These are phyloP conservation scores for Henicopernis longicauda DNA, from an alignment of 2,113 vertebrate species.

Conservation along the genomic window DNA sequence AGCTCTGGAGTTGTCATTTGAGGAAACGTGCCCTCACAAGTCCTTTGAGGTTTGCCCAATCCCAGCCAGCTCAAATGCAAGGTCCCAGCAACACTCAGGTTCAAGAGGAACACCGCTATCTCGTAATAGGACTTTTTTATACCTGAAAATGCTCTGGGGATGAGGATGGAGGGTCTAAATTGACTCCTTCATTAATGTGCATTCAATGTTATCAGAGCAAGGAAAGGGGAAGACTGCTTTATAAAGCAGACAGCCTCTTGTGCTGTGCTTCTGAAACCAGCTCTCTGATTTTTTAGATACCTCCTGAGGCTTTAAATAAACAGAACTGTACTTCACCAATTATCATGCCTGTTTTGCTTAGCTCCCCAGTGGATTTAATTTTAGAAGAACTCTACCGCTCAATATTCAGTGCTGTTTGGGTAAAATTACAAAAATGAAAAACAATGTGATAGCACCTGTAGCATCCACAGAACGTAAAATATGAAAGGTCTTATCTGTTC, in stretches of 20 bases:
- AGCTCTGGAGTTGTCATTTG: background rate
- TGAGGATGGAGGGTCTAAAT: background rate
- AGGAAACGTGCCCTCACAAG: background rate
- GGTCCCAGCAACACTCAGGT: background rate
- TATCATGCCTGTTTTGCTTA: slow-evolving; percentile 7
- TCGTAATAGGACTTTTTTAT: background rate
- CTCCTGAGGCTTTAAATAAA: slow-evolving; percentile 54
- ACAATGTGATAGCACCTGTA: background rate
- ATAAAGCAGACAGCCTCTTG: background rate
- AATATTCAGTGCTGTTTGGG: background rate
- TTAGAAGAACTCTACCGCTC: background rate
- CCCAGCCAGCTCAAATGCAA: background rate
- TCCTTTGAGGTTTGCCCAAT: background rate
- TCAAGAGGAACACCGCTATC: background rate
- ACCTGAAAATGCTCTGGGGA: background rate
- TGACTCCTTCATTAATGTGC: background rate
- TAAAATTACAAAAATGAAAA: slow-evolving; percentile 37
- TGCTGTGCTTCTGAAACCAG: background rate
- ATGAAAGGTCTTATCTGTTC: background rate
- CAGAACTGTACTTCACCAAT: slow-evolving; percentile 33
- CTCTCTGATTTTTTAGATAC: background rate
- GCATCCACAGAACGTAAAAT: background rate
- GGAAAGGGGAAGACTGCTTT: background rate
- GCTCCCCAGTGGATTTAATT: slow-evolving; percentile 8
- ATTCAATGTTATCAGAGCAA: background rate